These are phyloP conservation scores for Spodoptera frugiperda DNA, from an alignment of 1,140 invertebrate species.

Conservation along the genomic window DNA sequence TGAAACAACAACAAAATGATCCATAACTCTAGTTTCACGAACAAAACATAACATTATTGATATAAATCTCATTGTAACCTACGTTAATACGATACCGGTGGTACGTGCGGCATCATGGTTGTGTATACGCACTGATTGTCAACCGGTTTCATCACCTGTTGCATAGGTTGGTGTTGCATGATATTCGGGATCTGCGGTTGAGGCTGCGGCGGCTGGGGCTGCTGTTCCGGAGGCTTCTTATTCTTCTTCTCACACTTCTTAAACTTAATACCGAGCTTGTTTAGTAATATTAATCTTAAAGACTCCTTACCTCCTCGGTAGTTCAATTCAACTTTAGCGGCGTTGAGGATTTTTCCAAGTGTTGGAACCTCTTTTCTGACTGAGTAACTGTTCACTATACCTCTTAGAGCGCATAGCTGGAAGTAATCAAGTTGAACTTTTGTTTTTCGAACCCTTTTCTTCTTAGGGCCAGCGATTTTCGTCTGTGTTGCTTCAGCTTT, in stretches of 20 bases:
- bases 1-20: background rate
- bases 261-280: constrained; percentile 82
- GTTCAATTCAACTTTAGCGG: constrained; percentile 77
- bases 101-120: constrained; percentile 79
- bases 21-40: background rate
- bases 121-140: constrained; percentile 77
- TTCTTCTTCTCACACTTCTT: constrained; percentile 83
- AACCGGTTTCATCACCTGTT: constrained; percentile 71
- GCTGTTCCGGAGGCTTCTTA: constrained; percentile 72
- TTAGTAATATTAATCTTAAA: constrained; percentile 77
- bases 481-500: constrained; percentile 79
- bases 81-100: constrained; percentile 76
- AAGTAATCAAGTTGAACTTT: constrained; percentile 82
- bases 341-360: constrained; percentile 76
- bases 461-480: constrained; percentile 80
- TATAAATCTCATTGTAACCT: background rate
- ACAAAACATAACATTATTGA: background rate
- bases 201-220: constrained; percentile 36
- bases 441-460: constrained; percentile 77
- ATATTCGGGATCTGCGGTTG: constrained; percentile 59
- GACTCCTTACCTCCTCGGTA: constrained; percentile 80
- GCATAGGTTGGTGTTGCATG: constrained; percentile 66
- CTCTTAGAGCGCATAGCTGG: constrained; percentile 76
- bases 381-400: constrained; percentile 78
- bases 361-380: constrained; percentile 79